Base-by-base conservation (phyloP, 2,113 vertebrate species). In the Grus americana region DNA sequence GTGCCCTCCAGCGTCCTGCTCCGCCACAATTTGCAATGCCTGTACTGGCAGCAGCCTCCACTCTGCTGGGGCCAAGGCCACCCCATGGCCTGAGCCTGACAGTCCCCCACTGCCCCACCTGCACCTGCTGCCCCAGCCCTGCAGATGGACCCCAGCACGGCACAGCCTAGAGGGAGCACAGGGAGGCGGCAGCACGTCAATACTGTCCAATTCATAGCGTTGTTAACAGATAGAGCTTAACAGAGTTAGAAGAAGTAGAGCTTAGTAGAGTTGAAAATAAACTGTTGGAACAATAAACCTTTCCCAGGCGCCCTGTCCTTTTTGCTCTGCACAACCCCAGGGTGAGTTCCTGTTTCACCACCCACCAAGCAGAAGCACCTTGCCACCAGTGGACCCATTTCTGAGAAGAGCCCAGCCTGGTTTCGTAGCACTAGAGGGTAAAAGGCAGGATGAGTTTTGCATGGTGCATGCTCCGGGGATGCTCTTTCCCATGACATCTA, bases 121-220 rank as follows among this genome's bases (percentile, higher is more conserved):
- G 57, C 81, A 73, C 16, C 50, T 74, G 29, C 83, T 58, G 44
- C 62, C 24, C 16, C 52, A 50, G 4, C 36, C 2, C 19, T 27
- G 30, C 36, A 5, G 29, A 20, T 10, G 22, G 10, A 5, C 11
- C 15, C 19, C 46, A 52, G 47, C 3, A 1, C 4, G 2, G 46
- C 55, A 20, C 24, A 9, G 11, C 15, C 46, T 52, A 50, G 23
- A 52, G 22, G 32, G 42, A 16, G 34, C 52, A 38, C 38, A 14
- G 57, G 8, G 32, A 18, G 50, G 17, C 3, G 1, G 8, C 24
- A 68, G 27, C 52, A 6, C 14, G 23, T 8, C 30, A 6, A 5
- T 4, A 13, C 29, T 6, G 4, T 49, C 38, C 44, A 22, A 13
- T 18, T 38, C 38, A 38, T 9, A 30, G 38, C 0, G 2, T 36